Evolutionary conservation across 2,113 vertebrate species (phyloP).

Genomic region (Chamaea fasciata): DNA sequence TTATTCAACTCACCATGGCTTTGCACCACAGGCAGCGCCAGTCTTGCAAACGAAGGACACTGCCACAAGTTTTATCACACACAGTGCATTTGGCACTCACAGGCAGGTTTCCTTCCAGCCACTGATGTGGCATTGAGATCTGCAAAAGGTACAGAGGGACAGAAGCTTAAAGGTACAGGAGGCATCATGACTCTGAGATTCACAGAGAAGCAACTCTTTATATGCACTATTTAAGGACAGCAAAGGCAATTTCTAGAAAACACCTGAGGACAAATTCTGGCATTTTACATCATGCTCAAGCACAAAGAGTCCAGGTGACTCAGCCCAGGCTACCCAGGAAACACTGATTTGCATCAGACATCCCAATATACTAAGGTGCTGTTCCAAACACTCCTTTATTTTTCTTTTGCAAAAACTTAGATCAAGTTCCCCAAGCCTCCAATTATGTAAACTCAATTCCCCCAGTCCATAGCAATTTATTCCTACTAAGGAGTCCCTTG

Average conservation of each 20-base stretch:
- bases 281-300: background rate
- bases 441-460: background rate
- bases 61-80: slow-evolving; percentile 96
- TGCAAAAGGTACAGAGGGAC: slow-evolving; percentile 36
- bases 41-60: slow-evolving; percentile 93
- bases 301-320: background rate
- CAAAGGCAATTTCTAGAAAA: background rate
- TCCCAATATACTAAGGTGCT: background rate
- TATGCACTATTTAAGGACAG: background rate
- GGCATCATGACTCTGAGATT: background rate
- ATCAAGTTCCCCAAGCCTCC: background rate
- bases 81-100: slow-evolving; percentile 93
- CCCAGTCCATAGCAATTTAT: background rate
- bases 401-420: background rate
- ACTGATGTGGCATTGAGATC: slow-evolving; percentile 98
- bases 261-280: background rate
- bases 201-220: background rate
- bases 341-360: background rate
- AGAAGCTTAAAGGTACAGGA: background rate
- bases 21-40: slow-evolving; percentile 98
- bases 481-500: background rate
- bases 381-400: background rate
- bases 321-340: background rate
- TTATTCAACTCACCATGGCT: slow-evolving; percentile 83
- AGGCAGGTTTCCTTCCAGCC: slow-evolving; percentile 94